phyloP scores from a whole-genome alignment of 2,888 invertebrate genomes.

The Hypomecis punctinalis region DNA sequence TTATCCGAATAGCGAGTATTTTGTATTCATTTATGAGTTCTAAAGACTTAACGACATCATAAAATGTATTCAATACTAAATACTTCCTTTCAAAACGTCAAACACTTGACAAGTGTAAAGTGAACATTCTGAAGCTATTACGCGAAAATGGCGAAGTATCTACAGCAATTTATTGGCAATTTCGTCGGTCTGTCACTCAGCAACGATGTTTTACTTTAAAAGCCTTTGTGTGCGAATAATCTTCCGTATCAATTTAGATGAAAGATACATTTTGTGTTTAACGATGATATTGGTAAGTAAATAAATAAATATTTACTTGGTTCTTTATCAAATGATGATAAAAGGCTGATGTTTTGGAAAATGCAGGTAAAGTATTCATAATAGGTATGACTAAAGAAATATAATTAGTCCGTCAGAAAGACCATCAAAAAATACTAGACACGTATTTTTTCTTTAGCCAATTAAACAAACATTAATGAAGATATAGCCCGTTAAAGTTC shows the following conservation, averaged over 20 bases:
- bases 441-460: no score
- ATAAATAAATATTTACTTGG: background rate
- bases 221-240: conserved; percentile 25
- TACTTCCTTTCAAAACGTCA: background rate
- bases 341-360: background rate
- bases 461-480: no score
- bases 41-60: no score
- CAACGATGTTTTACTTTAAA: conserved; percentile 28
- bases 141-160: conserved; percentile 30
- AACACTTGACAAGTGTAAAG: background rate
- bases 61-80: background rate
- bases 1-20: no score
- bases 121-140: conserved; percentile 12
- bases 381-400: no score
- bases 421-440: no score
- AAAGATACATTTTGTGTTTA: conserved; percentile 5
- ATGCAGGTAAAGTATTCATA: no score
- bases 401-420: no score
- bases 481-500: no score
- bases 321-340: background rate
- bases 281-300: background rate
- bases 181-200: conserved; percentile 32
- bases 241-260: conserved; percentile 12
- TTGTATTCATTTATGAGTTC: no score
- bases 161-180: conserved; percentile 38